These are phyloP conservation scores for Pluvianellus socialis DNA, from an alignment of 2,113 vertebrate genomes.

Conservation along the genomic window DNA sequence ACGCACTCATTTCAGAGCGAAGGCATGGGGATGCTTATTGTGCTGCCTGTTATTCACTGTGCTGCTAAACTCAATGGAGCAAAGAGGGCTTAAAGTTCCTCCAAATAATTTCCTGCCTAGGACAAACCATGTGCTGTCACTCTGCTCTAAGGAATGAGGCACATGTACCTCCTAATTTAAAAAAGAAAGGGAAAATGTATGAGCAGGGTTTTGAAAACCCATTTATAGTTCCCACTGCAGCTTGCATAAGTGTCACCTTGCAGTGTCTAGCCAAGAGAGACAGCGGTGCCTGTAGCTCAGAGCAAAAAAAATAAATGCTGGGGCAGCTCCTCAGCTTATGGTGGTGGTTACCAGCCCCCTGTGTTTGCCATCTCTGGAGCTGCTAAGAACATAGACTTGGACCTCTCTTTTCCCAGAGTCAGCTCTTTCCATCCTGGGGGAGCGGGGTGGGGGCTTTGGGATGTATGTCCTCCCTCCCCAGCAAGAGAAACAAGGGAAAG, in stretches of 20 bases:
- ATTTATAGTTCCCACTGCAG: not conserved
- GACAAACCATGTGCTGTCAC: not conserved
- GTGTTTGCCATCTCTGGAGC: not conserved
- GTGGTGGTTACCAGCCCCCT: not conserved
- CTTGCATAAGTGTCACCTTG: not conserved
- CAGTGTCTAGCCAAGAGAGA: not conserved
- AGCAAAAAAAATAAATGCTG: not conserved
- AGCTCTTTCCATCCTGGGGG: accelerated
- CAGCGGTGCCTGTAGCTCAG: not conserved
- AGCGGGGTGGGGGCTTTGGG: not conserved
- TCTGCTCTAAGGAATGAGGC: not conserved
- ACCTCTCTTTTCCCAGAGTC: not conserved
- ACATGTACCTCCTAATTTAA: not conserved
- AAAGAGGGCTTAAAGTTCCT: not conserved
- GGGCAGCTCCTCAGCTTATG: not conserved
- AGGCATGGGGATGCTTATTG: not conserved
- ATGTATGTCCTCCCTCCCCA: not conserved
- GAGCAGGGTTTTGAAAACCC: not conserved
- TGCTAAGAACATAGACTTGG: not conserved
- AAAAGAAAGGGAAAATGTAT: accelerated
- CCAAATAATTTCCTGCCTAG: not conserved
- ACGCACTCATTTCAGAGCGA: not conserved
- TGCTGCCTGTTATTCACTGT: not conserved
- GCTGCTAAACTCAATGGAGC: not conserved
- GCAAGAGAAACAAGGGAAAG: not conserved